Evolutionary conservation across 2,113 vertebrate species (phyloP), one percentile per base, ranked within the genome.

Genomic region (Desmodus rotundus): DNA sequence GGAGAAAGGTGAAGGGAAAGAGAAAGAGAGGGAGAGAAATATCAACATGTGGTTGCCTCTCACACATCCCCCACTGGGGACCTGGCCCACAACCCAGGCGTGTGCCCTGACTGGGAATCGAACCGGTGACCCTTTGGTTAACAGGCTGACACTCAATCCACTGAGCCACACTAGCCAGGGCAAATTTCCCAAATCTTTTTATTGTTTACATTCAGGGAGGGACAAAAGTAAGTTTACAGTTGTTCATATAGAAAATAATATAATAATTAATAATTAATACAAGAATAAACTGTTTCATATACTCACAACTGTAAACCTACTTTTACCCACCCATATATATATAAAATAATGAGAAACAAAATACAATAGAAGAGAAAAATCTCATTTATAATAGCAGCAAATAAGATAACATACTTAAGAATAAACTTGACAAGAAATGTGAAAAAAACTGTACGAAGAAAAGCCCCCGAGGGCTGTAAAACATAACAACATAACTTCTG

Each of bases 351-450:
- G 24, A 92, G 50, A 86, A 76, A 70, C 20, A 70, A 89, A 33
- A 81, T 87, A 74, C 70, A 92, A 90, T 88, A 15, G 24, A 67
- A 88, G 41, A 43, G 50, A 24, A 86, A 58, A 85, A 80, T 74
- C 14, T 89, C 77, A 88, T 31, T 93, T 77, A 43, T 74, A 89
- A 80, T 36, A 81, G 36, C 52, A 87, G 72, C 24, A 58, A 80
- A 50, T 67, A 50, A 88, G 45, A 78, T 78, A 88, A 31, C 17
- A 76, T 84, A 88, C 22, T 91, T 87, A 88, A 54, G 28, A 93
- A 84, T 93, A 84, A 93, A 63, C 56, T 45, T 93, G n/a, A 73
- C 17, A 77, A 77, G 10, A 87, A 88, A 67, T 92, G 16, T 85
- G n/a, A 31, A 73, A 95, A 95, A 93, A 90, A 31, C 19, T 56